Percentiles rank a stretch among this genome's conserved stretches.
Conservation (phyloP, 1,140 invertebrate genomes). For the Tetramorium simillimum region DNA sequence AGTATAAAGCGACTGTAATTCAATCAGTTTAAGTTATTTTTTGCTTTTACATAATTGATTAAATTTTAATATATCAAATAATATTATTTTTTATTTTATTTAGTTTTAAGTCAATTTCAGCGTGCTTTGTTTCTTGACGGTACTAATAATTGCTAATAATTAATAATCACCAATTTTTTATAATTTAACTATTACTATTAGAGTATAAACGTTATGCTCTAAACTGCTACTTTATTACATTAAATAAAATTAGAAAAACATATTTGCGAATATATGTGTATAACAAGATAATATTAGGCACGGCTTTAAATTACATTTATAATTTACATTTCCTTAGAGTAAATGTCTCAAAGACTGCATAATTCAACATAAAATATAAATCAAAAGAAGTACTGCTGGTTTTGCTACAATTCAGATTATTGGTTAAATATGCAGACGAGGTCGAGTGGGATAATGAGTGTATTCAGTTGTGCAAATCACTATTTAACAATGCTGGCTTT, state of each 20-base stretch:
- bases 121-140: no score
- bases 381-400: neutral
- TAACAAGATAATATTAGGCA: no score
- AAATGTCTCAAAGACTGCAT: neutral
- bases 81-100: neutral
- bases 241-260: neutral
- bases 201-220: neutral
- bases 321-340: neutral
- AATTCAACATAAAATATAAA: constrained; percentile 18
- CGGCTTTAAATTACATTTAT: no score
- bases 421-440: neutral
- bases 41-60: neutral
- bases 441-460: constrained; percentile 16
- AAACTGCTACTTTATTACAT: neutral
- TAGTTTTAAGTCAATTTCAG: neutral
- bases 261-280: no score
- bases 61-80: neutral
- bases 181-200: no score
- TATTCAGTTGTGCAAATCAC: constrained; percentile 41
- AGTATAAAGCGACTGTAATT: neutral
- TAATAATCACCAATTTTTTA: no score
- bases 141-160: no score
- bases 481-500: constrained; percentile 28
- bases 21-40: neutral
- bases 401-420: neutral